Conservation (phyloP, 2,797 vertebrate species). For the Mycteria americana region DNA sequence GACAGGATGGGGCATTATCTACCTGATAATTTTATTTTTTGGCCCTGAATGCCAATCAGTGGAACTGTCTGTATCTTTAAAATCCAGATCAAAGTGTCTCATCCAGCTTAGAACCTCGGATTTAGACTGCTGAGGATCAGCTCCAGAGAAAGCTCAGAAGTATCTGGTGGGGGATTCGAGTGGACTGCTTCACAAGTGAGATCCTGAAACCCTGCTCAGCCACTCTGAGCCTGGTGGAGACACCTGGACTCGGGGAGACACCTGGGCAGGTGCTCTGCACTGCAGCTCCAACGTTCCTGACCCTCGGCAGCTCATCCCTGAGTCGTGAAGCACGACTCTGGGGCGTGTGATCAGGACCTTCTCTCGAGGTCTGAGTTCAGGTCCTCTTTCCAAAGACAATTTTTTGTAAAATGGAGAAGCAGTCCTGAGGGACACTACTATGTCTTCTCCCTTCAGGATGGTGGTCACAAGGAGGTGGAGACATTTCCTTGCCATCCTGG, state of each 20-base stretch:
- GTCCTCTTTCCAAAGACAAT: background rate
- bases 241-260: background rate
- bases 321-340: background rate
- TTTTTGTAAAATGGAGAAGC: background rate
- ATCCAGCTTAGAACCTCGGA: background rate
- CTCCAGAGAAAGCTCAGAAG: background rate
- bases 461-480: background rate
- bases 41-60: background rate
- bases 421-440: background rate
- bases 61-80: background rate
- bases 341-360: background rate
- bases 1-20: background rate
- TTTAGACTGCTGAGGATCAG: background rate
- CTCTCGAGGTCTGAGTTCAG: background rate
- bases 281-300: background rate
- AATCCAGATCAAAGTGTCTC: background rate
- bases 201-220: background rate
- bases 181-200: background rate
- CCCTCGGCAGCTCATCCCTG: background rate
- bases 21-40: background rate
- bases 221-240: background rate
- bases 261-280: fast-evolving
- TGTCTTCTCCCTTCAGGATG: background rate
- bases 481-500: background rate
- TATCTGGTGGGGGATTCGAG: background rate